Conservation (phyloP, 2,888 invertebrate species). For the Euplagia quadripunctaria region DNA sequence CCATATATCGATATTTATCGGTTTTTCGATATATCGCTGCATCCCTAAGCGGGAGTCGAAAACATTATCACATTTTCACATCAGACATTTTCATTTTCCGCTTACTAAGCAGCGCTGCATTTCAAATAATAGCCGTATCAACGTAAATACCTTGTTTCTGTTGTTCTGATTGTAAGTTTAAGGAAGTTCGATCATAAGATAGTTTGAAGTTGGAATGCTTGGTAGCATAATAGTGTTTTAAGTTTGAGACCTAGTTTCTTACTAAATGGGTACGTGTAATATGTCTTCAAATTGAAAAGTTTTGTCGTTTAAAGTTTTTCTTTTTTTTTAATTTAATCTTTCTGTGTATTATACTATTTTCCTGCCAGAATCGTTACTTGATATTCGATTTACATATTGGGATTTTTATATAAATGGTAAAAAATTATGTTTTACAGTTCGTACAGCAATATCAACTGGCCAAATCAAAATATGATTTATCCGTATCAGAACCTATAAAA, state of each 20-base stretch:
- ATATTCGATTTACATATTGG: too few species aligned
- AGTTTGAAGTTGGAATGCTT: neutral
- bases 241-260: neutral
- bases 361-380: neutral
- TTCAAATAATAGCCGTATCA: slow-evolving; percentile 41
- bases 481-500: too few species aligned
- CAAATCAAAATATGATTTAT: too few species aligned
- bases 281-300: neutral
- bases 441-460: neutral
- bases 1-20: too few species aligned
- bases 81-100: slow-evolving; percentile 54
- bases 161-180: slow-evolving; percentile 12
- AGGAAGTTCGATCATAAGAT: neutral
- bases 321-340: neutral
- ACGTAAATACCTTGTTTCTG: slow-evolving; percentile 27
- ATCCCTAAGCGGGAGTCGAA: slow-evolving; percentile 35
- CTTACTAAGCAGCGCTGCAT: slow-evolving; percentile 46
- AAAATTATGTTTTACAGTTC: neutral
- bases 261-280: neutral
- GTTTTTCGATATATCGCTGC: too few species aligned
- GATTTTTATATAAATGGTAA: neutral
- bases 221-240: neutral
- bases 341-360: neutral
- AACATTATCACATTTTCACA: slow-evolving; percentile 48
- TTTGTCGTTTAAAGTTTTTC: neutral